A percentile compares a stretch with the other conserved stretches of the same genome.
Evolutionary conservation across 2,797 vertebrate species (phyloP).

Genomic region (Bryconaethiops microstoma): DNA sequence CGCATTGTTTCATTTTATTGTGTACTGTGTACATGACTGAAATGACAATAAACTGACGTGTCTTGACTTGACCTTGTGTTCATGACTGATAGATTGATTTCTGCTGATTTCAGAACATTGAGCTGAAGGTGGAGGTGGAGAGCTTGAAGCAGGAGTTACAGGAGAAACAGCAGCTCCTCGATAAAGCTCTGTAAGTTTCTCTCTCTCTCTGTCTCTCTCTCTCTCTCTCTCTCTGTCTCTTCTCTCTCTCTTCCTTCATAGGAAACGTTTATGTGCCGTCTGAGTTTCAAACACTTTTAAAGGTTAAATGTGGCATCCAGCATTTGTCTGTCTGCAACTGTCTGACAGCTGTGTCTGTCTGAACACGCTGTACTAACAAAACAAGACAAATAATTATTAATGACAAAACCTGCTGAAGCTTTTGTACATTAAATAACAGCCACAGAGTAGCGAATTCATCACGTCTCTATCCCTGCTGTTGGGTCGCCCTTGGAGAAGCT

Average conservation of each 20-base stretch:
- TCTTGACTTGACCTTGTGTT: too few species aligned
- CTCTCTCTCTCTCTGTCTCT: background rate
- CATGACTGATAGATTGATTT: background rate
- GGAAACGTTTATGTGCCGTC: background rate
- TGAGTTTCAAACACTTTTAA: background rate
- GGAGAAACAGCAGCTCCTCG: conserved; percentile 89
- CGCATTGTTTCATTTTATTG: too few species aligned
- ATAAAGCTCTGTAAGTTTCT: conserved; percentile 88
- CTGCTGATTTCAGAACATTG: conserved; percentile 87
- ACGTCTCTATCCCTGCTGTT: conserved; percentile 1
- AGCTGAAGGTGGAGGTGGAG: conserved; percentile 97
- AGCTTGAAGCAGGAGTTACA: conserved; percentile 96
- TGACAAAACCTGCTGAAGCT: background rate
- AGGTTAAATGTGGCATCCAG: background rate
- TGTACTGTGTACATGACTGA: too few species aligned
- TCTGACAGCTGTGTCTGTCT: background rate
- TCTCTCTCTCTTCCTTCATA: background rate
- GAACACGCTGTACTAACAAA: background rate
- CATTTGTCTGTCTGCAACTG: conserved; percentile 20
- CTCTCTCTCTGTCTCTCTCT: background rate
- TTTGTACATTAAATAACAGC: background rate
- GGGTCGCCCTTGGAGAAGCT: background rate
- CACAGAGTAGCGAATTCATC: background rate
- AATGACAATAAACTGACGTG: too few species aligned
- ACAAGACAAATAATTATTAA: background rate